Conservation (phyloP, 2,888 invertebrate genomes). For the Lepidonotus clava region DNA sequence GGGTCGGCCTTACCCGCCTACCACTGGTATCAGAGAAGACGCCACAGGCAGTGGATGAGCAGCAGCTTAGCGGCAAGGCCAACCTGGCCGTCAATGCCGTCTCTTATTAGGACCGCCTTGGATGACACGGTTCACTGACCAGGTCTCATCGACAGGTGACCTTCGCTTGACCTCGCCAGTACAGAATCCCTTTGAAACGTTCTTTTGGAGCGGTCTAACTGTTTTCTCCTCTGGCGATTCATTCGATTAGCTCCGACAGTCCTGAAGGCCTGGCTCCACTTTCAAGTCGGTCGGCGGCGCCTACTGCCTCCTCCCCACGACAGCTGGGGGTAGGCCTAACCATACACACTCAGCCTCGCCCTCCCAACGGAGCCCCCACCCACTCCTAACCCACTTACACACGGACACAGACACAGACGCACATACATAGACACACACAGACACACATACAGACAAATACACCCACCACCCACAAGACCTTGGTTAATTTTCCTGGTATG, state of each 20-base stretch:
- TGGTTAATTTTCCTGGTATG: background rate
- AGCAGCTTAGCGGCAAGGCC: background rate
- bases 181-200: conserved; percentile 30
- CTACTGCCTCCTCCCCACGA: background rate
- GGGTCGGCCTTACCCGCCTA: no score
- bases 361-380: background rate
- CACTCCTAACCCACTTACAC: background rate
- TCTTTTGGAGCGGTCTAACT: conserved; percentile 44
- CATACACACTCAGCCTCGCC: background rate
- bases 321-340: no score
- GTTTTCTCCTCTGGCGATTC: conserved; percentile 48
- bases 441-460: no score
- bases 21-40: background rate
- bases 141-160: conserved; percentile 33
- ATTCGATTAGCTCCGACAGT: conserved; percentile 43
- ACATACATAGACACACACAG: no score
- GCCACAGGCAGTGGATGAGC: background rate
- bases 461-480: no score
- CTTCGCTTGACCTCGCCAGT: conserved; percentile 32
- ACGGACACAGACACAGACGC: no score
- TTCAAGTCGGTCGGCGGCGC: background rate
- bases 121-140: conserved; percentile 12
- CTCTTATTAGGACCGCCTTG: conserved; percentile 33
- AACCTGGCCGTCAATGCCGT: background rate
- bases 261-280: background rate